A percentile compares a stretch with the other conserved stretches of the same genome.
Conservation (phyloP, 2,888 invertebrate species). For the Apotomis betuletana region DNA sequence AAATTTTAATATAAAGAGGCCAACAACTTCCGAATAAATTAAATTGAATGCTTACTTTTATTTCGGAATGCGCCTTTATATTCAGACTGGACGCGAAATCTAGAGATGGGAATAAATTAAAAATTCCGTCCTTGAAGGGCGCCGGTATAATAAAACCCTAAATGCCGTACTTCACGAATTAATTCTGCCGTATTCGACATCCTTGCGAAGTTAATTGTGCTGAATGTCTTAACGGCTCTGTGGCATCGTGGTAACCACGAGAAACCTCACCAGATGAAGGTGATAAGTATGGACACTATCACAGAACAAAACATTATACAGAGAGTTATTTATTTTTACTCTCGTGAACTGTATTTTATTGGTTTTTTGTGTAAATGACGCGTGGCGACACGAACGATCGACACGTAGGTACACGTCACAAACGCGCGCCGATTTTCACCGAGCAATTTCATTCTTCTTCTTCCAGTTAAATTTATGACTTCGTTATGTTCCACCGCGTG, state of each 20-base stretch:
- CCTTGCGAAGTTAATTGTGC: constrained; percentile 35
- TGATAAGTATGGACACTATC: too few species aligned
- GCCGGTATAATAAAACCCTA: constrained; percentile 35
- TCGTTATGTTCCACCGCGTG: too few species aligned
- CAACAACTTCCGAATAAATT: constrained; percentile 15
- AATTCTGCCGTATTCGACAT: constrained; percentile 37
- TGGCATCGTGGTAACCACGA: background rate
- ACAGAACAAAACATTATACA: too few species aligned
- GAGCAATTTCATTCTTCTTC: too few species aligned
- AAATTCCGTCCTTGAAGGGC: constrained; percentile 39
- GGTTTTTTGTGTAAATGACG: too few species aligned
- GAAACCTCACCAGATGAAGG: too few species aligned
- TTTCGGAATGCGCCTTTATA: constrained; percentile 21
- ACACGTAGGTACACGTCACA: too few species aligned
- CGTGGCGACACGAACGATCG: too few species aligned
- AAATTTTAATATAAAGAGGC: constrained; percentile 10
- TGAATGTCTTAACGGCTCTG: constrained; percentile 19
- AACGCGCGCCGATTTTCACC: too few species aligned
- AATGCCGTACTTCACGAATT: constrained; percentile 37
- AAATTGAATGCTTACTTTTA: constrained; percentile 32
- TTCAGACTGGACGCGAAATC: constrained; percentile 21
- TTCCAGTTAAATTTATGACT: too few species aligned
- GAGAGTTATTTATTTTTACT: too few species aligned
- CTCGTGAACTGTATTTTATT: too few species aligned
- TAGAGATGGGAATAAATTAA: constrained; percentile 37